phyloP scores from a whole-genome alignment of 2,888 invertebrate genomes.

The Sceliomorpha sp. region DNA sequence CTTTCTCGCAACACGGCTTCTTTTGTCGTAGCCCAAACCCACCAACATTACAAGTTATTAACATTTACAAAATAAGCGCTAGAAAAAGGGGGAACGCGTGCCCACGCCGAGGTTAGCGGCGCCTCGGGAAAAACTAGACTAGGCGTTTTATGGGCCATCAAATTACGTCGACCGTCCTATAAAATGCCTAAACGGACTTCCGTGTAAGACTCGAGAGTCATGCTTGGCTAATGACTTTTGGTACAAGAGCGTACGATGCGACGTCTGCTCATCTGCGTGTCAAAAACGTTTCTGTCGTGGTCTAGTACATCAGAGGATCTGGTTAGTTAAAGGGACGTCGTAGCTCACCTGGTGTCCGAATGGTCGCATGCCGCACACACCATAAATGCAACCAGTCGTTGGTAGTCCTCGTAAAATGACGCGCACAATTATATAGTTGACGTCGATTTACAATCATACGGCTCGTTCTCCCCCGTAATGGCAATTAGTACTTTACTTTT shows the following conservation, averaged over 20 bases:
- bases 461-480: constrained; percentile 11
- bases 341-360: constrained; percentile 19
- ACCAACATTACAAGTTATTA: constrained; percentile 51
- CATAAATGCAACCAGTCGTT: constrained; percentile 9
- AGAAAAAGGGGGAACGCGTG: constrained; percentile 64
- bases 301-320: constrained; percentile 23
- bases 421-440: constrained; percentile 15
- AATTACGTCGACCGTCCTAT: constrained; percentile 80
- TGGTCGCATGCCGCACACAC: constrained; percentile 11
- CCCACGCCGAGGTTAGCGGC: constrained; percentile 65
- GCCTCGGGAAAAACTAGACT: constrained; percentile 77
- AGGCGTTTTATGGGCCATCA: constrained; percentile 80
- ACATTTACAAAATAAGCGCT: constrained; percentile 65
- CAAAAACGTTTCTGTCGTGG: constrained; percentile 6
- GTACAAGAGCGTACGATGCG: constrained; percentile 29
- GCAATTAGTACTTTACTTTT: constrained; percentile 8
- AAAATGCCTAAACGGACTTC: constrained; percentile 79
- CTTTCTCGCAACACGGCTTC: too few species aligned
- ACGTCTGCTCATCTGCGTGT: constrained; percentile 18
- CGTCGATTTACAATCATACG: constrained; percentile 14
- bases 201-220: constrained; percentile 72
- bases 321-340: constrained; percentile 24
- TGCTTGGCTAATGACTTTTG: constrained; percentile 69
- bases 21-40: too few species aligned
- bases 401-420: constrained; percentile 15